Percentiles rank a stretch among this genome's conserved stretches.
Evolutionary conservation across 1,140 invertebrate genomes (phyloP).

Genomic region (Ctenoplectra terminalis): DNA sequence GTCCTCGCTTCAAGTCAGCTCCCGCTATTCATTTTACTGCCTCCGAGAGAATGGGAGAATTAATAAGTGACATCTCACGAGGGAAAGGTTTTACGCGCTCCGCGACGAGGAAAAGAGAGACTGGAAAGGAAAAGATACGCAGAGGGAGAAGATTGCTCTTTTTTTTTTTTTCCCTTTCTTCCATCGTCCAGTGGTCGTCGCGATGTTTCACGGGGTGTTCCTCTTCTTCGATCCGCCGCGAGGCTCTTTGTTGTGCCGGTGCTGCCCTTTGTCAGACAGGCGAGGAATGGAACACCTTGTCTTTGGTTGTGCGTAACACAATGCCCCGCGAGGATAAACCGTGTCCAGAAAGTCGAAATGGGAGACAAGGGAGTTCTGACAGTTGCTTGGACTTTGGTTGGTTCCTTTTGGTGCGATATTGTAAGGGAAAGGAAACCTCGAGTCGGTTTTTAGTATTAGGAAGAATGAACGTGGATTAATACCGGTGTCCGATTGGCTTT

Average conservation of each 20-base stretch:
- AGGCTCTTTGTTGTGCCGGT: constrained; percentile 54
- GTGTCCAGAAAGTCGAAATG: constrained; percentile 36
- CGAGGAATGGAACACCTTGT: constrained; percentile 63
- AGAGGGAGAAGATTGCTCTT: constrained; percentile 16
- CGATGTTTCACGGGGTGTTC: constrained; percentile 27
- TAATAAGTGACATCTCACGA: constrained; percentile 82
- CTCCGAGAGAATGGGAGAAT: constrained; percentile 77
- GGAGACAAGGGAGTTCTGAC: constrained; percentile 28
- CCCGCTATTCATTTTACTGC: constrained; percentile 75
- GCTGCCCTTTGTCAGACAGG: constrained; percentile 50
- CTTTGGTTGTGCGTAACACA: constrained; percentile 61
- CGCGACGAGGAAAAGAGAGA: constrained; percentile 56
- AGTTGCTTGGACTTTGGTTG: background rate
- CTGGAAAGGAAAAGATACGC: background rate
- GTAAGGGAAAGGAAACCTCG: background rate
- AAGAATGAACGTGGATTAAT: no score
- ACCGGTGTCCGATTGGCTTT: no score
- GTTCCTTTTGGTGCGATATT: background rate
- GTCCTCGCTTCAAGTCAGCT: constrained; percentile 48
- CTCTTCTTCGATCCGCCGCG: constrained; percentile 22
- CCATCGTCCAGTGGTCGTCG: constrained; percentile 14
- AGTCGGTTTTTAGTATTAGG: no score
- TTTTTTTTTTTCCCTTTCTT: background rate
- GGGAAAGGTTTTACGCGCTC: constrained; percentile 76
- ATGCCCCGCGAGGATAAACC: constrained; percentile 40